A percentile compares a stretch with the other conserved stretches of the same genome.
Conservation (phyloP, 2,797 vertebrate species). For the Enteromius fasciolatus region DNA sequence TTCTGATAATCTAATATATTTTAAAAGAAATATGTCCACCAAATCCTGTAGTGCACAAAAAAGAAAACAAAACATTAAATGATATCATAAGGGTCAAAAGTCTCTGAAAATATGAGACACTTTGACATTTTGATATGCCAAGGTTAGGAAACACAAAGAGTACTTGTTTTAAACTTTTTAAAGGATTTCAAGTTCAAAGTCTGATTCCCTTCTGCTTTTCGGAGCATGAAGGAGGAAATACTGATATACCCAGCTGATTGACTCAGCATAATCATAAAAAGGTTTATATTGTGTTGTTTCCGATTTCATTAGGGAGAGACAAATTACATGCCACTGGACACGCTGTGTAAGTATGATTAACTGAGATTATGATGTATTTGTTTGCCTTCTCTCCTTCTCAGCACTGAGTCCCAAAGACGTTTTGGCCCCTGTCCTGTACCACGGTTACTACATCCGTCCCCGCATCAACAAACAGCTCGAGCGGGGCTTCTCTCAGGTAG, state of each 20-base stretch:
- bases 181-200: neutral
- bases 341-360: neutral
- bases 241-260: neutral
- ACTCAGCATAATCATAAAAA: neutral
- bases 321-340: neutral
- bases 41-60: neutral
- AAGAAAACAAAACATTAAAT: neutral
- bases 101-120: neutral
- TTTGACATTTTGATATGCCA: neutral
- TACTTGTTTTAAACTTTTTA: neutral
- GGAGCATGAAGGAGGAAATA: neutral
- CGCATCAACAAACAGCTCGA: conserved; percentile 81
- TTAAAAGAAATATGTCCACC: neutral
- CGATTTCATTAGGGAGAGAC: neutral
- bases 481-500: conserved; percentile 81
- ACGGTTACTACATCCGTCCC: conserved; percentile 86
- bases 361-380: neutral
- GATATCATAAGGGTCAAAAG: neutral
- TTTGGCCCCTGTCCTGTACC: conserved; percentile 83
- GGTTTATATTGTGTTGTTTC: neutral
- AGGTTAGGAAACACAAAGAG: neutral
- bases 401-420: conserved; percentile 82
- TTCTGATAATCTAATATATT: no score
- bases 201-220: neutral
- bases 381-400: conserved; percentile 62